phyloP scores from a whole-genome alignment of 2,888 invertebrate genomes.

The Cerastoderma edule region DNA sequence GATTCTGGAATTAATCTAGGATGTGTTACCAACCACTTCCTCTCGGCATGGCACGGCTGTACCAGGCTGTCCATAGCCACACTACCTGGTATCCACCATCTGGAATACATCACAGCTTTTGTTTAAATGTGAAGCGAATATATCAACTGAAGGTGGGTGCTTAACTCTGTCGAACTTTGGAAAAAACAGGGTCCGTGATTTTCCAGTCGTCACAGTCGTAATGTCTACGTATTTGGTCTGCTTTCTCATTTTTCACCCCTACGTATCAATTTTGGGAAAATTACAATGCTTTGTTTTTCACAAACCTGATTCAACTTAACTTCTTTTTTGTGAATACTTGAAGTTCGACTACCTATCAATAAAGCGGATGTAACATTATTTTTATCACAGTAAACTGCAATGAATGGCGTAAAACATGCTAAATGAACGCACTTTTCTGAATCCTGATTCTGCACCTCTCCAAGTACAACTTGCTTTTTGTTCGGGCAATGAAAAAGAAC shows the following conservation, averaged over 20 bases:
- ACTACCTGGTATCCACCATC: slow-evolving; percentile 24
- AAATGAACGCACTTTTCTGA: background rate
- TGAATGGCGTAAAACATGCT: background rate
- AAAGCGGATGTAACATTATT: slow-evolving; percentile 17
- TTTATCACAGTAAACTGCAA: slow-evolving; percentile 25
- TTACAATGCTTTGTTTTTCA: too few species aligned
- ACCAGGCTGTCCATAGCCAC: slow-evolving; percentile 20
- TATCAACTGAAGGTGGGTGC: slow-evolving; percentile 30
- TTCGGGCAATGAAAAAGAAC: background rate
- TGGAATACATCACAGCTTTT: slow-evolving; percentile 22
- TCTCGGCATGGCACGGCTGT: slow-evolving; percentile 20
- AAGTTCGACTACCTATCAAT: slow-evolving; percentile 10
- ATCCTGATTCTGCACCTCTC: slow-evolving; percentile 22
- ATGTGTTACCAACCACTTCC: slow-evolving; percentile 36
- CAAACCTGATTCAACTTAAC: too few species aligned
- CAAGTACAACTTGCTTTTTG: slow-evolving; percentile 3
- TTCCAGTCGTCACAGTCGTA: too few species aligned
- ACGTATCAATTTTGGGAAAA: slow-evolving; percentile 16
- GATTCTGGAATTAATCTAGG: slow-evolving; percentile 18
- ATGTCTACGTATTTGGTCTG: slow-evolving; percentile 24
- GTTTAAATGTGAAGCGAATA: slow-evolving; percentile 30
- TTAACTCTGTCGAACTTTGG: background rate
- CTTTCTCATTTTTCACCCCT: background rate
- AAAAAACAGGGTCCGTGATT: background rate
- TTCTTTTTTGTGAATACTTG: too few species aligned